phyloP scores from a whole-genome alignment of 2,888 invertebrate genomes.

The Vannuccia rotundouncinata region DNA sequence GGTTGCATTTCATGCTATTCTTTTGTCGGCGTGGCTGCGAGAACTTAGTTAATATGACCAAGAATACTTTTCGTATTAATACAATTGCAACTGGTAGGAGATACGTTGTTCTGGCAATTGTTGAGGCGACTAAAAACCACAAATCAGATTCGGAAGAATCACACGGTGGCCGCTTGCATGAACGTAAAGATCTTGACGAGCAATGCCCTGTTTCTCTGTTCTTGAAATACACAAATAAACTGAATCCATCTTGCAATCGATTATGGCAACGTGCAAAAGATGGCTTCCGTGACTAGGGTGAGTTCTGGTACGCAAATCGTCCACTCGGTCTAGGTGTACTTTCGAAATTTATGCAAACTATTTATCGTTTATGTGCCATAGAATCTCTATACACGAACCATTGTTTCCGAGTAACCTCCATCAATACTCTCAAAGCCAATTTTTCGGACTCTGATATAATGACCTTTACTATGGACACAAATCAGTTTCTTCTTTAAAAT shows the following conservation, averaged over 20 bases:
- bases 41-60: constrained; percentile 24
- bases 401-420: constrained; percentile 12
- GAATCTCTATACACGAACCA: constrained; percentile 12
- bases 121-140: constrained; percentile 11
- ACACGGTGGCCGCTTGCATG: constrained; percentile 3
- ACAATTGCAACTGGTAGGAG: not conserved
- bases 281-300: constrained; percentile 10
- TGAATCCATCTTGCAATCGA: constrained; percentile 1
- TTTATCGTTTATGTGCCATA: constrained; percentile 6
- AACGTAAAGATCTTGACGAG: constrained; percentile 6
- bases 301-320: constrained; percentile 20
- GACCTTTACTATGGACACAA: constrained; percentile 13
- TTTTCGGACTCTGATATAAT: constrained; percentile 21
- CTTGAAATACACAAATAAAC: constrained; percentile 15
- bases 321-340: constrained; percentile 13
- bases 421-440: constrained; percentile 22
- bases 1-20: not conserved
- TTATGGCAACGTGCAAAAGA: not conserved
- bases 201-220: constrained; percentile 11
- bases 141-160: constrained; percentile 10
- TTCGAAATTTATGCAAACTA: not conserved
- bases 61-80: constrained; percentile 18
- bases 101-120: constrained; percentile 19
- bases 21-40: constrained; percentile 13
- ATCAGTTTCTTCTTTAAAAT: constrained; percentile 21